phyloP scores from a whole-genome alignment of 2,888 invertebrate genomes.

The Scaptomyza polygonia region DNA sequence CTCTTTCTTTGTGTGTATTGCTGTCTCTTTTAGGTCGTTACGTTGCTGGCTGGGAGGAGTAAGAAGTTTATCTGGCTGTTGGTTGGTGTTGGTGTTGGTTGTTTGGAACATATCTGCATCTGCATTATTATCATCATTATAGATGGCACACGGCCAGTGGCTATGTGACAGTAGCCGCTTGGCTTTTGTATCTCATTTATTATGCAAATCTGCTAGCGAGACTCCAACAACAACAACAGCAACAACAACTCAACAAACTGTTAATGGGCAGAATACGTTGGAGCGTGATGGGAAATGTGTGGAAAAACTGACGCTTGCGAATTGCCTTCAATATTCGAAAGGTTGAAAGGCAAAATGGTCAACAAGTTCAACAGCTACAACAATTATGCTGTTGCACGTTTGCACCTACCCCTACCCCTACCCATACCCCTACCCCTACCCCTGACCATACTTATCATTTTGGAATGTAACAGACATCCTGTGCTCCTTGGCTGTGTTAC shows the following conservation, averaged over 20 bases:
- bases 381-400: constrained; percentile 47
- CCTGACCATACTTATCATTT: constrained; percentile 8
- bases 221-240: constrained; percentile 4
- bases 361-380: constrained; percentile 53
- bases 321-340: constrained; percentile 31
- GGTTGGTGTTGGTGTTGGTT: constrained; percentile 17
- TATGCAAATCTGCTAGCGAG: constrained; percentile 68
- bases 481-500: constrained; percentile 20
- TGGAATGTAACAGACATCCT: constrained; percentile 1
- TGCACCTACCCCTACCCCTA: constrained; percentile 23
- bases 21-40: not conserved
- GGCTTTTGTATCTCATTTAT: constrained; percentile 78
- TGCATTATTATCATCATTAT: constrained; percentile 74
- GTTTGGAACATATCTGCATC: constrained; percentile 63
- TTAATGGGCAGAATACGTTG: not conserved
- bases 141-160: constrained; percentile 72
- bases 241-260: constrained; percentile 8
- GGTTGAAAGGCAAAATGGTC: constrained; percentile 35
- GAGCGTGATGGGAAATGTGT: not conserved
- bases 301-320: constrained; percentile 1
- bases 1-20: not conserved
- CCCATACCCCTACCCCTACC: not conserved
- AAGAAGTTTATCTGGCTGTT: not conserved
- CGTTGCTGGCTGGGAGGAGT: not conserved
- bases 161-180: constrained; percentile 77